phyloP scores from a whole-genome alignment of 30 jellyfish, hydroid and myxozoan genomes.

The Pseudorhiza aurosa region DNA sequence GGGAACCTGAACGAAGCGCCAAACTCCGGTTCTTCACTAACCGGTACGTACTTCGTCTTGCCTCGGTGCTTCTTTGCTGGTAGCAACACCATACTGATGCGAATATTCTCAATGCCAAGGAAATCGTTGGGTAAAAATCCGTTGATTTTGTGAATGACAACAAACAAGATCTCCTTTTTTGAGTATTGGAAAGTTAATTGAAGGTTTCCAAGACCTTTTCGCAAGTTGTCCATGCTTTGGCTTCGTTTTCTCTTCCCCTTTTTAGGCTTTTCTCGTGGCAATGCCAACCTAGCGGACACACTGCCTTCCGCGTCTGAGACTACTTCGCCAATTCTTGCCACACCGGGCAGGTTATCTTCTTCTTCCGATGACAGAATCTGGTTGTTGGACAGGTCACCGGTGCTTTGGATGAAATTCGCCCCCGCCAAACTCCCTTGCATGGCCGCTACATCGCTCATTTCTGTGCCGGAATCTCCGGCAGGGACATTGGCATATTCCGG shows the following conservation, averaged over 20 bases:
- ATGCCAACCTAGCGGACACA: neutral
- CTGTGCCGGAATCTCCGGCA: conserved; percentile 45
- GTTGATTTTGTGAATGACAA: conserved; percentile 54
- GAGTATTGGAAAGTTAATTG: conserved; percentile 74
- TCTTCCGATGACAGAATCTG: conserved; percentile 37
- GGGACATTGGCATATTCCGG: conserved; percentile 63
- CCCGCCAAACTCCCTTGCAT: neutral
- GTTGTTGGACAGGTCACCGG: conserved; percentile 21
- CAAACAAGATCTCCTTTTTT: conserved; percentile 59
- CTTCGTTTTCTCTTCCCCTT: conserved; percentile 19
- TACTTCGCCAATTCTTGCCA: conserved; percentile 32
- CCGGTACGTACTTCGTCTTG: conserved; percentile 65
- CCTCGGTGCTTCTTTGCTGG: conserved; percentile 83
- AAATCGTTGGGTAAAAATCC: conserved; percentile 35
- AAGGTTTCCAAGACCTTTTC: conserved; percentile 27
- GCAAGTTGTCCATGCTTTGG: conserved; percentile 45
- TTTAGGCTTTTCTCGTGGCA: neutral
- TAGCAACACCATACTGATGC: conserved; percentile 66
- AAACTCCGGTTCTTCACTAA: conserved; percentile 44
- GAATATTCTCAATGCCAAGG: conserved; percentile 54
- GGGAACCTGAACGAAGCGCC: conserved; percentile 75
- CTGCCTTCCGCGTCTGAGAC: conserved; percentile 1
- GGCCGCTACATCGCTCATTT: conserved; percentile 7
- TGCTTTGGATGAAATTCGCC: conserved; percentile 21
- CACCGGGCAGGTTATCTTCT: conserved; percentile 51